Base-by-base conservation (phyloP, 2,113 vertebrate genomes). In the Merops nubicus region DNA sequence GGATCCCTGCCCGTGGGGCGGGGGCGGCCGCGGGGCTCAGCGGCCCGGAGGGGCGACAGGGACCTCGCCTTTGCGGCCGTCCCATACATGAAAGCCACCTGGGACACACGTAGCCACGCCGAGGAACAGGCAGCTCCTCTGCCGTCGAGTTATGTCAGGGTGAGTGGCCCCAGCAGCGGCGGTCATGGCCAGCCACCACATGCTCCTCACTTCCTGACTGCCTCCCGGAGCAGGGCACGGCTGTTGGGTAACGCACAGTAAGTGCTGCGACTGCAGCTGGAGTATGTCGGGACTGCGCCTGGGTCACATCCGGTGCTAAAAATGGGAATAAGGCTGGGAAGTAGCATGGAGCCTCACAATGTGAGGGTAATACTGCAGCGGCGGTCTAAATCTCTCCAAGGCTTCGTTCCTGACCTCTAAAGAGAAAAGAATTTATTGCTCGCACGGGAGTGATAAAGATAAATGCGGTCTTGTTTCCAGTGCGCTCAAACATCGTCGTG, bases 41-140 rank as follows among this genome's bases (percentile, higher is more conserved):
- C 18, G 18, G 65, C 33, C 8, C 1, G 0, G 34, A 15, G 36
- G 26, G 8, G 14, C 10, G 36, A 11, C 38, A 9, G 12, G 22
- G 14, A 15, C 36, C 31, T 50, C 15, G 8, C 22, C 33, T 64
- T 40, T 22, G 22, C 18, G 36, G 12, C 23, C 4, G 3, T 20
- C 38, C 19, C 15, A 2, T 10, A 31, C 19, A 73, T 42, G 73
- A 63, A 62, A 75, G 29, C 31, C 42, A 36, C 8, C 11, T 8
- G 19, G n/a, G 10, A 57, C 34, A 59, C 42, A 8, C n/a, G 11
- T 11, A 8, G 4, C 26, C 34, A 7, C 36, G 4, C n/a, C 5
- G 5, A 28, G 31, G 20, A 26, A 16, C 14, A 4, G 36, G 25
- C 31, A 54, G 40, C 14, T 53, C 15, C 34, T 62, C 42, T 36